Evolutionary conservation across 1,140 invertebrate genomes (phyloP).

Genomic region (Callitettix versicolor): DNA sequence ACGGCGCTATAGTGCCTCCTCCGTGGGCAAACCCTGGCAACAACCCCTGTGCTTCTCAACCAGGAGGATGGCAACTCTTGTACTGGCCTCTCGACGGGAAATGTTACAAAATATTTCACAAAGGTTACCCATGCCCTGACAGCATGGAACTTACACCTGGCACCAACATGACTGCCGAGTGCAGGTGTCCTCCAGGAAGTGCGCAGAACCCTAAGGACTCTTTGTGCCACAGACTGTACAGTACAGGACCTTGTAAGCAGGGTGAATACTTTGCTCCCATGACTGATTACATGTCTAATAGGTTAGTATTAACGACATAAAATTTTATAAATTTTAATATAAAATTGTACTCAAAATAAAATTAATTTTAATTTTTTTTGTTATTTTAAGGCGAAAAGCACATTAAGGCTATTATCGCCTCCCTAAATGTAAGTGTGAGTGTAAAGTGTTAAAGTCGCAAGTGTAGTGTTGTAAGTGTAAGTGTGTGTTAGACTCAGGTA

Average conservation of each 20-base stretch:
- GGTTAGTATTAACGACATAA: background rate
- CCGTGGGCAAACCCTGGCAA: conserved; percentile 69
- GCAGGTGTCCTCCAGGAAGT: conserved; percentile 64
- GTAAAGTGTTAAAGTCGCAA: too few species aligned
- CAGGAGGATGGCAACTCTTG: conserved; percentile 69
- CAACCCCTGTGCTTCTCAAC: conserved; percentile 67
- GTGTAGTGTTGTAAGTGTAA: too few species aligned
- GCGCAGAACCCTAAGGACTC: conserved; percentile 44
- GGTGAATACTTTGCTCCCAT: conserved; percentile 64
- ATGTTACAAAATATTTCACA: conserved; percentile 74
- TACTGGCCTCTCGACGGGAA: conserved; percentile 71
- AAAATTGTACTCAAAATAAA: background rate
- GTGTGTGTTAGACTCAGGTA: too few species aligned
- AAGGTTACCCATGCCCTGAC: conserved; percentile 63
- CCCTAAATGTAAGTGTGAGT: too few species aligned
- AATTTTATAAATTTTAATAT: background rate
- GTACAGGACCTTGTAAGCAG: conserved; percentile 51
- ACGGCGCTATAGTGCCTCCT: conserved; percentile 57
- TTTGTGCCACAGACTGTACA: conserved; percentile 58
- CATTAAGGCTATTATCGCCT: too few species aligned
- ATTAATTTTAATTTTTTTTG: too few species aligned
- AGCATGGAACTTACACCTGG: conserved; percentile 68
- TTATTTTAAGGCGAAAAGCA: too few species aligned
- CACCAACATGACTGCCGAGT: conserved; percentile 50
- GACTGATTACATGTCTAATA: conserved; percentile 25